A percentile compares a stretch with the other conserved stretches of the same genome.
These are phyloP conservation scores for Cochlearius cochlearius DNA, from an alignment of 2,113 vertebrate genomes.

Conservation along the genomic window DNA sequence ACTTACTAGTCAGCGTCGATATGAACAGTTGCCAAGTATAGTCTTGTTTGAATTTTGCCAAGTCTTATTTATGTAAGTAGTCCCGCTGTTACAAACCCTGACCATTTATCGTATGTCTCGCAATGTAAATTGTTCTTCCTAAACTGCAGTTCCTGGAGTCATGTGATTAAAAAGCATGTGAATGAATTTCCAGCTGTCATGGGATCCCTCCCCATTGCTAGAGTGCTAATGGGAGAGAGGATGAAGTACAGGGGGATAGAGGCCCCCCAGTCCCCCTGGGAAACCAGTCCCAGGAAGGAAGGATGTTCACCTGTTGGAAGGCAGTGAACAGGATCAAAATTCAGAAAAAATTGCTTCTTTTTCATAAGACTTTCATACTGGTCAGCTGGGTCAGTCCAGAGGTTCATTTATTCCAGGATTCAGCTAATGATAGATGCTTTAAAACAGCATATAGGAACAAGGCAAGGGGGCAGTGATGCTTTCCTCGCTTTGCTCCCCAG, in stretches of 20 bases:
- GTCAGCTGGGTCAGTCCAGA: neutral
- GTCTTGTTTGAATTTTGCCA: conserved; percentile 16
- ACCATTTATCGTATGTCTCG: neutral
- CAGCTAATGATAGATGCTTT: neutral
- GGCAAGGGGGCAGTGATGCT: neutral
- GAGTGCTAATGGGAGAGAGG: neutral
- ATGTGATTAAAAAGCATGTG: conserved; percentile 4
- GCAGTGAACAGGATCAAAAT: neutral
- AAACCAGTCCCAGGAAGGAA: neutral
- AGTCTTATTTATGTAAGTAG: neutral
- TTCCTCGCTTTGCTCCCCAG: neutral
- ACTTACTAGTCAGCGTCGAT: neutral
- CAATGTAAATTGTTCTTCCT: conserved; percentile 28
- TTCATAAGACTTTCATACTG: neutral
- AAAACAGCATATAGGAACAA: neutral
- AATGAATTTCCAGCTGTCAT: conserved; percentile 21
- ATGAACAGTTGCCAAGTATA: neutral
- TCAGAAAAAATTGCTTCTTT: neutral
- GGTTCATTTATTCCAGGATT: neutral
- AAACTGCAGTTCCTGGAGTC: neutral
- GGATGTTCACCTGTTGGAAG: neutral
- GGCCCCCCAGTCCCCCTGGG: neutral
- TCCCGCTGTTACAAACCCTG: neutral
- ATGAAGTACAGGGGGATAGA: neutral
- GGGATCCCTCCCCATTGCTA: neutral